Evolutionary conservation across 1,140 invertebrate species (phyloP).

Genomic region (Gryon sp.): DNA sequence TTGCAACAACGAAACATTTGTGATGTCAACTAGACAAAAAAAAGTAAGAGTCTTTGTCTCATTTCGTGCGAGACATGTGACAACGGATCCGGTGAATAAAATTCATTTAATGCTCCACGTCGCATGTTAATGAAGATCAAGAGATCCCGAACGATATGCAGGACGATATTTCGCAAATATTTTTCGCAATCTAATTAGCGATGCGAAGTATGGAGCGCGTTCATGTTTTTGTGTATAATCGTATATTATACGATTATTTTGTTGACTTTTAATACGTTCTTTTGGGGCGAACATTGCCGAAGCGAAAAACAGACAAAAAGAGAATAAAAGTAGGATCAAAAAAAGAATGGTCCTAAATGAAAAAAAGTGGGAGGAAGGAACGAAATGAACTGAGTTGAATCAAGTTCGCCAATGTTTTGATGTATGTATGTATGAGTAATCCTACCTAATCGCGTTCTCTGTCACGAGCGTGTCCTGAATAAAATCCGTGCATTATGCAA

Average conservation of each 20-base stretch:
- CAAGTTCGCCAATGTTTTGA: conserved; percentile 9
- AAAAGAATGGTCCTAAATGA: conserved; percentile 3
- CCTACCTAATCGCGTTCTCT: conserved; percentile 45
- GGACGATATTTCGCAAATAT: conserved; percentile 62
- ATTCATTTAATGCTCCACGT: conserved; percentile 61
- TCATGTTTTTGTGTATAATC: conserved; percentile 63
- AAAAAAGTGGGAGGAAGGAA: not conserved
- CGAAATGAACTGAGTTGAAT: conserved; percentile 6
- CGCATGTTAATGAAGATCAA: conserved; percentile 67
- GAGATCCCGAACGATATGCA: conserved; percentile 64
- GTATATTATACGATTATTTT: conserved; percentile 64
- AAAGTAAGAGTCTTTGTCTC: conserved; percentile 52
- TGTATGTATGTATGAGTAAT: conserved; percentile 47
- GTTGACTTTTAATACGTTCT: conserved; percentile 43
- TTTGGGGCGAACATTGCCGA: conserved; percentile 21
- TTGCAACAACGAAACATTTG: too few relatives aligned
- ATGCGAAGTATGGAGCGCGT: conserved; percentile 59
- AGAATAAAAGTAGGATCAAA: not conserved
- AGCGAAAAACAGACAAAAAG: conserved; percentile 3
- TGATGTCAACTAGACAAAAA: not conserved
- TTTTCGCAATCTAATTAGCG: conserved; percentile 64
- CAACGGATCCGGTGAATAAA: conserved; percentile 62
- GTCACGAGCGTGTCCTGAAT: conserved; percentile 51
- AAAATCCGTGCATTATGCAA: conserved; percentile 27
- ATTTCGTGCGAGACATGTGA: conserved; percentile 62